Evolutionary conservation across 2,113 vertebrate species (phyloP), one percentile per base, ranked within the genome.

Genomic region (Bufo bufo): DNA sequence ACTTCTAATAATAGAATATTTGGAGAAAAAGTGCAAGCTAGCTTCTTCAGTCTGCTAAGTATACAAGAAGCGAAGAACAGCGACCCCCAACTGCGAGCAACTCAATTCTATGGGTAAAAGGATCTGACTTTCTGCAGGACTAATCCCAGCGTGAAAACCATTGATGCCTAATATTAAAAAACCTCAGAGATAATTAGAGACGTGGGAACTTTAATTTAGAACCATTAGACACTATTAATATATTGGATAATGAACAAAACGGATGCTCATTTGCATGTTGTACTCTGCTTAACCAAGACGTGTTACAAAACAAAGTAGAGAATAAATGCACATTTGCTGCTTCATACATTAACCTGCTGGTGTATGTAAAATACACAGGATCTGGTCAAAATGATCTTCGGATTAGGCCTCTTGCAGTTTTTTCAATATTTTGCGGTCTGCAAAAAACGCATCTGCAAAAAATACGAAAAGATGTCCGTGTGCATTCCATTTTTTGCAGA

Each of bases 201-300:
- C 74, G 56, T 82, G 65, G 66, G 65, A 82, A 82, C 65, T 87
- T 87, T 74, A 82, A 82, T 87, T 87, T 87, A 56, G 65, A 72
- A 23, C 33, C 54, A 72, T 87, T 74, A 82, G 23, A 82, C 63
- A 71, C 59, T 54, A 71, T 71, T 81, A 81, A 71, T 81, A 87
- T 45, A 81, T 81, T 59, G 65, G 77, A 72, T 72, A 87, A 87
- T 87, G 33, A 87, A 56, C 17, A 81, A 19, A 23, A 59, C 43
- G 20, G 49, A 10, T 50, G 17, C 47, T 78, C 23, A 86, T 80
- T 80, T 86, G 50, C 85, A 86, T 86, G 56, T 85, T 45, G 33
- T 23, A 58, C 5, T 58, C 13, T 74, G 49, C 52, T 75, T 43
- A 12, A 65, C 61, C 20, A 56, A 69, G 77, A 54, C 54, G 77